These are phyloP conservation scores for Bryconaethiops microstoma DNA, from an alignment of 2,797 vertebrate genomes.

Conservation along the genomic window DNA sequence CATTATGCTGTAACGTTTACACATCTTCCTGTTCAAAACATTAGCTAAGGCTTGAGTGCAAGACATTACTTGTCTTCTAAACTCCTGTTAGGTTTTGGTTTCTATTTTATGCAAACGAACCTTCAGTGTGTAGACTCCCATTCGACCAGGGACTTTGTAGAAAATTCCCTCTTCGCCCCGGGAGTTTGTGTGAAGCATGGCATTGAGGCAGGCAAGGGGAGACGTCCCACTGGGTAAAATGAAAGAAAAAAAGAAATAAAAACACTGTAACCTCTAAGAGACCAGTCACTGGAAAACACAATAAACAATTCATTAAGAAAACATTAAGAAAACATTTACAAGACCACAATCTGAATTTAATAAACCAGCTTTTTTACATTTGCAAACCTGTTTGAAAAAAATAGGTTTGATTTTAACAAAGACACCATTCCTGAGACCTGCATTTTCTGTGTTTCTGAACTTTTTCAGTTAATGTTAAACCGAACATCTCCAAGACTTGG, in stretches of 20 bases:
- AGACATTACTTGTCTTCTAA: neutral
- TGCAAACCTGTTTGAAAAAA: no score
- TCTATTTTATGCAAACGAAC: constrained; percentile 69
- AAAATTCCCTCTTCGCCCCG: constrained; percentile 97
- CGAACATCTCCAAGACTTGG: neutral
- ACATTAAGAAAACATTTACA: no score
- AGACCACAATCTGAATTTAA: no score
- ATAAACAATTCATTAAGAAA: neutral
- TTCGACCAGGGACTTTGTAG: constrained; percentile 97
- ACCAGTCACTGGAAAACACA: neutral
- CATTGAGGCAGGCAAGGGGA: constrained; percentile 96
- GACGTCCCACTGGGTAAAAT: constrained; percentile 87
- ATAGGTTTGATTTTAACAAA: no score
- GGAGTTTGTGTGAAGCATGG: constrained; percentile 98
- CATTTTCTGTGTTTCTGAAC: no score
- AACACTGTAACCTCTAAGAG: constrained; percentile 12
- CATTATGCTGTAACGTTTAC: constrained; percentile 12
- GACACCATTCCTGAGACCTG: no score
- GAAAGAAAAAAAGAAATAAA: neutral
- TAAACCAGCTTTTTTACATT: no score
- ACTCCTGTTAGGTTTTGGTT: constrained; percentile 13
- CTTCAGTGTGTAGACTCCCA: constrained; percentile 98
- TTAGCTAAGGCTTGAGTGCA: neutral
- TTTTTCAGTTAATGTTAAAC: neutral
- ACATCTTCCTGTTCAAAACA: constrained; percentile 30